A percentile compares a stretch with the other conserved stretches of the same genome.
Conservation (phyloP, 2,113 vertebrate species). For the Rhadina sibilatrix region DNA sequence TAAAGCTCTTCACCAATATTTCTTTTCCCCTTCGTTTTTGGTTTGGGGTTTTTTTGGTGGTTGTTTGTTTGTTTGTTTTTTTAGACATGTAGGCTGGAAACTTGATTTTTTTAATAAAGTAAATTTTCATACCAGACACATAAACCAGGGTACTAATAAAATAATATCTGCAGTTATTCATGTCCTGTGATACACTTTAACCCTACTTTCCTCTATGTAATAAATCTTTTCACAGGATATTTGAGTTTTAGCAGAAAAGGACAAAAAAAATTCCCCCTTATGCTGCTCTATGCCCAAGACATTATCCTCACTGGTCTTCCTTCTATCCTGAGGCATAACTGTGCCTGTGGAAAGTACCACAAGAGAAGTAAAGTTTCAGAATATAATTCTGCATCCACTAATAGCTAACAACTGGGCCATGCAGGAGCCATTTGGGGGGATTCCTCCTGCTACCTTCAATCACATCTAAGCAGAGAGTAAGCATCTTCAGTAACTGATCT, state of each 20-base stretch:
- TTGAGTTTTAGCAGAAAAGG: background rate
- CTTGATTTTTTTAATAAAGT: background rate
- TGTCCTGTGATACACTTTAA: background rate
- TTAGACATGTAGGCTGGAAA: background rate
- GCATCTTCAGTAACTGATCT: background rate
- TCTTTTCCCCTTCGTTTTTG: background rate
- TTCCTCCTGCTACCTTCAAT: background rate
- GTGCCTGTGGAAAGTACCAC: accelerated
- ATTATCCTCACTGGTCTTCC: background rate
- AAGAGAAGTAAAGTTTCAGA: background rate
- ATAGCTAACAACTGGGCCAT: background rate
- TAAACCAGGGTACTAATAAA: background rate
- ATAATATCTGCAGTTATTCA: background rate
- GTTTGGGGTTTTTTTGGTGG: background rate
- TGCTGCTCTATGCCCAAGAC: background rate
- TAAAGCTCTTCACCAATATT: background rate
- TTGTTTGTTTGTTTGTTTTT: background rate
- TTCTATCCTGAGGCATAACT: background rate
- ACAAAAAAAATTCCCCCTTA: background rate
- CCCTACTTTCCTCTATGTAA: accelerated
- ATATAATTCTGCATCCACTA: background rate
- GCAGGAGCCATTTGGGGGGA: background rate
- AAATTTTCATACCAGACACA: background rate
- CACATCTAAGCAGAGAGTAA: background rate
- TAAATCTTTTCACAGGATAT: background rate